phyloP scores from a whole-genome alignment of 2,113 vertebrate species.

The Cynopterus brachyotis region DNA sequence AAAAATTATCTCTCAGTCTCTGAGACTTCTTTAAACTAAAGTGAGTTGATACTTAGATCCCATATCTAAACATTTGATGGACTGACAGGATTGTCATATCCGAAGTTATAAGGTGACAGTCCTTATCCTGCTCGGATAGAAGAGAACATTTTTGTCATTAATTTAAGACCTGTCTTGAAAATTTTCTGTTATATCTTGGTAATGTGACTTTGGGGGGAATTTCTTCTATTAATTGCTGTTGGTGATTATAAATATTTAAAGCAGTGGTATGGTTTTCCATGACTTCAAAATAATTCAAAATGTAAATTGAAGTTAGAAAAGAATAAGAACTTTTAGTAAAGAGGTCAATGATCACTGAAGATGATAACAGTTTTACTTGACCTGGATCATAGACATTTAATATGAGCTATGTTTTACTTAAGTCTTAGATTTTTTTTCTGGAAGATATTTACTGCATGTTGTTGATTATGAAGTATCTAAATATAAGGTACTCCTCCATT shows the following conservation, averaged over 20 bases:
- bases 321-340: not conserved
- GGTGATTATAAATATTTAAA: constrained; percentile 19
- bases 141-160: not conserved
- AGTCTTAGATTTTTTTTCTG: not conserved
- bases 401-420: not conserved
- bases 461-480: not conserved
- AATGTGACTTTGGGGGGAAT: not conserved
- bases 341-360: not conserved
- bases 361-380: constrained; percentile 1
- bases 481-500: not conserved
- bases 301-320: not conserved
- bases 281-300: constrained; percentile 46
- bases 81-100: not conserved
- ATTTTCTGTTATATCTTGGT: not conserved
- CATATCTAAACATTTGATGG: not conserved
- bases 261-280: not conserved
- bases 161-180: not conserved
- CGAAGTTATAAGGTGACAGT: constrained; percentile 6
- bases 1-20: not conserved
- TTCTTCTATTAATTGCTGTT: not conserved
- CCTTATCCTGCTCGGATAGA: not conserved
- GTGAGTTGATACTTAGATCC: not conserved
- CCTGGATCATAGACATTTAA: not conserved
- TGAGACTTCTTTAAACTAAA: constrained; percentile 3
- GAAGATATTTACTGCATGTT: not conserved